Evolutionary conservation across 2,888 invertebrate species (phyloP).

Genomic region (Arge pagana): DNA sequence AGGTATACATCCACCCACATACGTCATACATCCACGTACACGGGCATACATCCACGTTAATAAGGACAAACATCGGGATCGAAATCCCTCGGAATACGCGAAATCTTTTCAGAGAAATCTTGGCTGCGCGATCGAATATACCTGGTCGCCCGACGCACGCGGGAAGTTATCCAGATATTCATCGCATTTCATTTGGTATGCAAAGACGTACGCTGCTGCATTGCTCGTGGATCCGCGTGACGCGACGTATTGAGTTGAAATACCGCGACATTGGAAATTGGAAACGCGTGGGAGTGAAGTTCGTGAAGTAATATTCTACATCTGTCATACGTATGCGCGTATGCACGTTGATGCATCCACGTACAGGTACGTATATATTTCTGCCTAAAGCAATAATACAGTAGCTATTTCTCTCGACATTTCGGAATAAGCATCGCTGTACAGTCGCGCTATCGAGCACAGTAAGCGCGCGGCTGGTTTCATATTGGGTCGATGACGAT

Average conservation of each 20-base stretch:
- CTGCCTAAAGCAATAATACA: slow-evolving; percentile 46
- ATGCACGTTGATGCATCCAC: not conserved
- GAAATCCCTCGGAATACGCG: too few relatives aligned
- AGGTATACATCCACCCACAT: too few relatives aligned
- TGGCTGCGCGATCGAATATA: too few relatives aligned
- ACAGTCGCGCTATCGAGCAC: slow-evolving; percentile 39
- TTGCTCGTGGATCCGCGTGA: not conserved
- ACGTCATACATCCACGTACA: too few relatives aligned
- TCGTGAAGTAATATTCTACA: not conserved
- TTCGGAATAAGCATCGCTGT: slow-evolving; percentile 49
- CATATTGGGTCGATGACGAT: too few relatives aligned
- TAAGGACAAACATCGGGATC: too few relatives aligned
- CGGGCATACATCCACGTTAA: too few relatives aligned
- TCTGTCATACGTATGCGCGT: not conserved
- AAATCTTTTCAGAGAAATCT: too few relatives aligned
- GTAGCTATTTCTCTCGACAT: slow-evolving; percentile 51
- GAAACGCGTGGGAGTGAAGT: slow-evolving; percentile 37
- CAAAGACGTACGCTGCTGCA: slow-evolving; percentile 6
- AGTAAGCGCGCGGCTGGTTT: too few relatives aligned
- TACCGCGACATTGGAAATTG: slow-evolving; percentile 48
- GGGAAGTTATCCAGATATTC: too few relatives aligned
- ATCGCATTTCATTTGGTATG: slow-evolving; percentile 9
- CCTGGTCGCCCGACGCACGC: too few relatives aligned
- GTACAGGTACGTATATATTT: not conserved
- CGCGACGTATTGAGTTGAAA: slow-evolving; percentile 11